phyloP scores from a whole-genome alignment of 2,797 vertebrate genomes.

The Hephaestus fuliginosus region DNA sequence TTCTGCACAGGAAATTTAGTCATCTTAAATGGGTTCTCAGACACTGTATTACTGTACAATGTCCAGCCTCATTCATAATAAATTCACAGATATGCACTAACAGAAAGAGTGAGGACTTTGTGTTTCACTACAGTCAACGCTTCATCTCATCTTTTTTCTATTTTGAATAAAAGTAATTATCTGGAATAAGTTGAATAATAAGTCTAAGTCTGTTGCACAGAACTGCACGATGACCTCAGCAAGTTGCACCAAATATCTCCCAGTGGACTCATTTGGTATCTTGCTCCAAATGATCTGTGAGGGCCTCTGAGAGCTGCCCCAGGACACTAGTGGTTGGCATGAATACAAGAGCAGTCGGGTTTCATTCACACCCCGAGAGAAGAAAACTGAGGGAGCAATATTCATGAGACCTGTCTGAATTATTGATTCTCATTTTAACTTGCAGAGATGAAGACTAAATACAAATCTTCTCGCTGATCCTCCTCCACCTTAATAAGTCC shows the following conservation, averaged over 20 bases:
- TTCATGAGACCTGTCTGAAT: conserved; percentile 70
- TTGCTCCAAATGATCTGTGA: conserved; percentile 36
- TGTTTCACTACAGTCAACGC: background rate
- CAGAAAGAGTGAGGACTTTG: background rate
- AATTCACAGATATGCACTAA: background rate
- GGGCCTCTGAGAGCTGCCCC: conserved; percentile 37
- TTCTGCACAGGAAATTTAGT: background rate
- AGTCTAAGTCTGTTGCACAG: conserved; percentile 13
- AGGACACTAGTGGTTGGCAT: conserved; percentile 46
- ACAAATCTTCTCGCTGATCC: conserved; percentile 28
- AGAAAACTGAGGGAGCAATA: conserved; percentile 30
- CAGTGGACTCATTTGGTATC: conserved; percentile 33
- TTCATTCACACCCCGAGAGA: conserved; percentile 35
- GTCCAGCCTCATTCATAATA: background rate
- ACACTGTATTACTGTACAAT: background rate
- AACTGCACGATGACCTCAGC: conserved; percentile 16
- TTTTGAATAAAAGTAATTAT: conserved; percentile 17
- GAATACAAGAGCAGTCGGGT: conserved; percentile 60
- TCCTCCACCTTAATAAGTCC: conserved; percentile 20
- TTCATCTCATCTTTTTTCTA: background rate
- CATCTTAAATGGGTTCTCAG: background rate
- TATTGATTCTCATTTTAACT: conserved; percentile 63
- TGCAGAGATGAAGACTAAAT: conserved; percentile 37
- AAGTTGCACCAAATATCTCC: conserved; percentile 8
- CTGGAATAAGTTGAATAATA: conserved; percentile 23